These are phyloP conservation scores for Cordilura impudica DNA, from an alignment of 2,888 invertebrate species.

Conservation along the genomic window DNA sequence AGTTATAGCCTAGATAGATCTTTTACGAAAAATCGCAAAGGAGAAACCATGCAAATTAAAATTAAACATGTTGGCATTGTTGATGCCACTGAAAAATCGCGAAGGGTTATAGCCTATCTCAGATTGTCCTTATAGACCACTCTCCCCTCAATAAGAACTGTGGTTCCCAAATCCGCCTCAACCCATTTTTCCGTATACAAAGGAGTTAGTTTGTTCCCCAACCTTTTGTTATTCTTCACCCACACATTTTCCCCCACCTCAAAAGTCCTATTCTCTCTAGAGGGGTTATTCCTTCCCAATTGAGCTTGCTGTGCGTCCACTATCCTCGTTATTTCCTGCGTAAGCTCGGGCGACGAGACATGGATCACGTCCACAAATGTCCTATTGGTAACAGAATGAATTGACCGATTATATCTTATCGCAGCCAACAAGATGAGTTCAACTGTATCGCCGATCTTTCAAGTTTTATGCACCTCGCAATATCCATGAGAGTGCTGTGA, in stretches of 20 bases:
- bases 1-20: no score
- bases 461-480: conserved; percentile 36
- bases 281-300: conserved; percentile 1
- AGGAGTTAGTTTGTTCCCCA: conserved; percentile 24
- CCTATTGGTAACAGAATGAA: conserved; percentile 45
- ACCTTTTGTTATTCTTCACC: conserved; percentile 22
- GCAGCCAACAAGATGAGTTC: conserved; percentile 38
- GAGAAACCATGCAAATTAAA: no score
- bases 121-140: no score
- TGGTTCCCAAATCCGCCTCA: conserved; percentile 12
- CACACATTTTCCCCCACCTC: background rate
- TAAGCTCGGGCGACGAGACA: background rate
- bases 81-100: no score
- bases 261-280: conserved; percentile 9
- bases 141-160: no score
- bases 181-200: conserved; percentile 7
- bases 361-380: conserved; percentile 24
- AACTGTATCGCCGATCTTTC: conserved; percentile 13
- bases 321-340: background rate
- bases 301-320: background rate
- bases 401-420: conserved; percentile 49
- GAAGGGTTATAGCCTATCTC: no score
- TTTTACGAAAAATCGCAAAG: no score
- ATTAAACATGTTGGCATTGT: no score
- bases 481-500: conserved; percentile 58